These are phyloP conservation scores for Ceratitis capitata DNA, from an alignment of 1,140 invertebrate species.

Conservation along the genomic window DNA sequence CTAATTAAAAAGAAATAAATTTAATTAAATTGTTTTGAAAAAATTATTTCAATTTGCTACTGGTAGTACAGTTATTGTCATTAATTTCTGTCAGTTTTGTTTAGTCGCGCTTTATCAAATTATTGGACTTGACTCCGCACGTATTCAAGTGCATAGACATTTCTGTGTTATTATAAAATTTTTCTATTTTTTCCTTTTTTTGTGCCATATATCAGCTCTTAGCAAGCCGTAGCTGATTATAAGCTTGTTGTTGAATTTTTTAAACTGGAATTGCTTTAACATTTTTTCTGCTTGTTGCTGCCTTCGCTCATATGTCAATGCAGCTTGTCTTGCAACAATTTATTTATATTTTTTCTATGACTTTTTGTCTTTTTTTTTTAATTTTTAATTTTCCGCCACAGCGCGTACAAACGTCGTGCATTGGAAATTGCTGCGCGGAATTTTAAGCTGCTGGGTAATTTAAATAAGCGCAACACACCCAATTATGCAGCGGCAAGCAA, in stretches of 20 bases:
- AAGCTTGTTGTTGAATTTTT: not conserved
- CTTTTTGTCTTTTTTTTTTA: not conserved
- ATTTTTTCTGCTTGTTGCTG: not conserved
- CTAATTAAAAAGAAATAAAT: too few relatives aligned
- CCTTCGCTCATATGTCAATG: not conserved
- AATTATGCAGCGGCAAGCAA: not conserved
- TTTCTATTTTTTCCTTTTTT: too few relatives aligned
- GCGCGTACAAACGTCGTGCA: not conserved
- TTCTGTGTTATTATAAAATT: not conserved
- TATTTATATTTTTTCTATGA: not conserved
- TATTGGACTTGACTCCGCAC: not conserved
- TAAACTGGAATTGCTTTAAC: not conserved
- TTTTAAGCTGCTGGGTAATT: constrained; percentile 32
- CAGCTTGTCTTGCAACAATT: constrained; percentile 9
- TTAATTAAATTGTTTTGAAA: too few relatives aligned
- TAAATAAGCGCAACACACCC: constrained; percentile 30
- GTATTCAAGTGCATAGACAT: not conserved
- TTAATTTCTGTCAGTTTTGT: not conserved
- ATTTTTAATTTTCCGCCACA: not conserved
- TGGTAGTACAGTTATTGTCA: constrained; percentile 15
- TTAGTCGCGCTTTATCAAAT: not conserved
- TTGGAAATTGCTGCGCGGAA: not conserved
- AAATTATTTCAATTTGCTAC: too few relatives aligned
- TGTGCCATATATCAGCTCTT: not conserved
- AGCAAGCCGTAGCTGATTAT: not conserved